Evolutionary conservation across 2,113 vertebrate species (phyloP).

Genomic region (Pomatorhinus ruficollis): DNA sequence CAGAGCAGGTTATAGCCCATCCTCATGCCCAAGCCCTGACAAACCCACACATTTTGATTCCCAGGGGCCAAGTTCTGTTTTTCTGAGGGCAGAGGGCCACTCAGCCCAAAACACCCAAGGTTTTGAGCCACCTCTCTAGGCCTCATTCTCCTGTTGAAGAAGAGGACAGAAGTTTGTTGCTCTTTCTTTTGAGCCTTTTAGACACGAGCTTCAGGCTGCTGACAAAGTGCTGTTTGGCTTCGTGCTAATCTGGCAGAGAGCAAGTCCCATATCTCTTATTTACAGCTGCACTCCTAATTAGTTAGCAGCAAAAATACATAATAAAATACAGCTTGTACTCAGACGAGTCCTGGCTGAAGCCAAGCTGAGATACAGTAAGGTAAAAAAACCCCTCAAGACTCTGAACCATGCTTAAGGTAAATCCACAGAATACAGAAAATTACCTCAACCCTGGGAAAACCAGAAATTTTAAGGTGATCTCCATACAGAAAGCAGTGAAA

Average conservation of each 20-base stretch:
- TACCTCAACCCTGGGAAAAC: constrained; percentile 15
- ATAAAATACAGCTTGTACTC: constrained; percentile 1
- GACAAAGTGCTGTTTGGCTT: background rate
- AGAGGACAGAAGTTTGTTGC: background rate
- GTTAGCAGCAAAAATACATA: constrained; percentile 18
- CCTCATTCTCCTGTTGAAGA: background rate
- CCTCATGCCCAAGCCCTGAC: background rate
- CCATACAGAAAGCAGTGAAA: background rate
- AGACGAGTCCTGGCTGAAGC: background rate
- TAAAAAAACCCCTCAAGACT: background rate
- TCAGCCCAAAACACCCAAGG: background rate
- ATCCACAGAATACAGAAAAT: constrained; percentile 28
- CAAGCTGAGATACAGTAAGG: background rate
- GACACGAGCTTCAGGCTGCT: background rate
- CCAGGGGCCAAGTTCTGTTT: background rate
- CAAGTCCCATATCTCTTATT: background rate
- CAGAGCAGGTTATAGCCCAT: background rate
- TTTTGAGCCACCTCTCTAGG: background rate
- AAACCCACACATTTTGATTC: background rate
- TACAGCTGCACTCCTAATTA: constrained; percentile 27
- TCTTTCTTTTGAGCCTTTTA: constrained; percentile 13
- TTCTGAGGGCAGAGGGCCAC: background rate
- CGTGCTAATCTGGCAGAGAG: background rate
- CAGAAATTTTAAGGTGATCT: background rate
- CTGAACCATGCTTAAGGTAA: background rate